Percentiles rank a stretch among this genome's conserved stretches.
Conservation (phyloP, 2,797 vertebrate species). For the Leuciscus waleckii region DNA sequence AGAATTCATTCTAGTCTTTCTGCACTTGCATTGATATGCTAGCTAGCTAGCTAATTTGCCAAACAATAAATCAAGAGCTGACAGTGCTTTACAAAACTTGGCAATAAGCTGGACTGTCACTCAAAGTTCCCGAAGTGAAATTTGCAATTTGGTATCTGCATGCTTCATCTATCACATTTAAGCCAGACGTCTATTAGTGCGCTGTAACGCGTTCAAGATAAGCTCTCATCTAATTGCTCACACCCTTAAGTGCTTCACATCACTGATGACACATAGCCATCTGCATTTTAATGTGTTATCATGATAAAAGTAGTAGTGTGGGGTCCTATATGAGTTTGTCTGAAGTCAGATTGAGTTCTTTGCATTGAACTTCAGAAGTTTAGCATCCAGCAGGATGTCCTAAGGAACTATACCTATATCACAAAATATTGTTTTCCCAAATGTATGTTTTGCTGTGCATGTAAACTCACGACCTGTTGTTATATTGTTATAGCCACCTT, state of each 20-base stretch:
- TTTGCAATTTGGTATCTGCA: slow-evolving; percentile 57
- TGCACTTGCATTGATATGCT: slow-evolving; percentile 40
- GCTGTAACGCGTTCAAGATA: slow-evolving; percentile 74
- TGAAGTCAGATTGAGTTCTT: not conserved
- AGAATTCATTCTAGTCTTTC: slow-evolving; percentile 40
- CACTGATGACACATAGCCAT: slow-evolving; percentile 65
- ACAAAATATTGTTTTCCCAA: not conserved
- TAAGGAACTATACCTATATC: not conserved
- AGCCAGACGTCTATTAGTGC: slow-evolving; percentile 65
- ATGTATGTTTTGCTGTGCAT: not conserved
- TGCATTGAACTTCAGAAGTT: not conserved
- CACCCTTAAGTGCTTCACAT: slow-evolving; percentile 76
- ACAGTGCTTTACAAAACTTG: slow-evolving; percentile 34
- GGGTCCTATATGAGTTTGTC: not conserved
- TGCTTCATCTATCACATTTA: slow-evolving; percentile 64
- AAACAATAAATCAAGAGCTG: slow-evolving; percentile 44
- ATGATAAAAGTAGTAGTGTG: slow-evolving; percentile 32
- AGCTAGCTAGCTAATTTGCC: slow-evolving; percentile 36
- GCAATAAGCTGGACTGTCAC: slow-evolving; percentile 59
- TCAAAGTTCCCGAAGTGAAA: slow-evolving; percentile 50
- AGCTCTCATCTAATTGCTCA: slow-evolving; percentile 76
- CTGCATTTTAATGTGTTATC: slow-evolving; percentile 57
- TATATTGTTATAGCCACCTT: not conserved
- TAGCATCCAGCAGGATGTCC: not conserved
- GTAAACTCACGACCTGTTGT: not conserved